phyloP scores from a whole-genome alignment of 2,888 invertebrate genomes.

The Lathronympha strigana region DNA sequence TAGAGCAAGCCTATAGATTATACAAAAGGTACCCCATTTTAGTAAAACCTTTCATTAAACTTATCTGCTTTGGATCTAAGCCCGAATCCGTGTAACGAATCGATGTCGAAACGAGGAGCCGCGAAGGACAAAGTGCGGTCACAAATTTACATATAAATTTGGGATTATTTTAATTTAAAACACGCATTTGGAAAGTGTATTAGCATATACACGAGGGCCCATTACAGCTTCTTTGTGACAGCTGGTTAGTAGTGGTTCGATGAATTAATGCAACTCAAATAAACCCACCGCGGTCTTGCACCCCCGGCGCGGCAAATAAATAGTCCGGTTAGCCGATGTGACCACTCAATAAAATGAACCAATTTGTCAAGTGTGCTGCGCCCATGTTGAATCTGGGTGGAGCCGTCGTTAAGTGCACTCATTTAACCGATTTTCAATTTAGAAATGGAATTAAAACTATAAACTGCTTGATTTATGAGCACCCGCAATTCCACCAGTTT shows the following conservation, averaged over 20 bases:
- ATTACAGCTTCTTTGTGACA: constrained; percentile 76
- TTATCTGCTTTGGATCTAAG: constrained; percentile 75
- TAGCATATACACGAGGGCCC: constrained; percentile 78
- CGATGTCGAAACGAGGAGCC: constrained; percentile 77
- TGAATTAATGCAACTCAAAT: constrained; percentile 59
- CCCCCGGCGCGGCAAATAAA: constrained; percentile 50
- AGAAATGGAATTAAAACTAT: constrained; percentile 54
- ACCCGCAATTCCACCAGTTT: constrained; percentile 14
- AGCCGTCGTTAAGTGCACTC: constrained; percentile 56
- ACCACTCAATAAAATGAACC: constrained; percentile 81
- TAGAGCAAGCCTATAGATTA: constrained; percentile 62
- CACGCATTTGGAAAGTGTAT: constrained; percentile 77
- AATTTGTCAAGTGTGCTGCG: constrained; percentile 75
- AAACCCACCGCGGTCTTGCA: constrained; percentile 21
- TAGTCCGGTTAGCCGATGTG: constrained; percentile 61
- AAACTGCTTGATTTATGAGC: constrained; percentile 32
- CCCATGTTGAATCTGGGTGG: constrained; percentile 70
- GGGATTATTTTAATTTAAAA: constrained; percentile 82
- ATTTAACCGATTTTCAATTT: constrained; percentile 61
- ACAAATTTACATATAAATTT: constrained; percentile 82
- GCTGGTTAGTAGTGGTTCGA: constrained; percentile 69
- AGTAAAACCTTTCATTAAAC: constrained; percentile 76
- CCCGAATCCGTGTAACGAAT: constrained; percentile 77
- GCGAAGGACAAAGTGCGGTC: constrained; percentile 80
- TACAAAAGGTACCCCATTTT: constrained; percentile 66